Conservation (phyloP, 2,113 vertebrate species). For the Noctilio leporinus region DNA sequence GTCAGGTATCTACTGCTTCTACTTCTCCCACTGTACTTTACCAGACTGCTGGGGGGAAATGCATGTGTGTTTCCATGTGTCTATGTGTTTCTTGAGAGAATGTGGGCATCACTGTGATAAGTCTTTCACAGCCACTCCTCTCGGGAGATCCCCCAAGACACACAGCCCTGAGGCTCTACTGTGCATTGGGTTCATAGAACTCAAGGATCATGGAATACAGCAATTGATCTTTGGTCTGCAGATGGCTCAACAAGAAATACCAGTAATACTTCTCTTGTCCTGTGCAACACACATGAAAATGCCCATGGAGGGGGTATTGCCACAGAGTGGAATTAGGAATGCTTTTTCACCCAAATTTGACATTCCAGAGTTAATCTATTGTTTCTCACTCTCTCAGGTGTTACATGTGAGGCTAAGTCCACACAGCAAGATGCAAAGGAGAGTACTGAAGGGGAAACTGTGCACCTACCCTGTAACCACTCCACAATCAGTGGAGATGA, state of each 20-base stretch:
- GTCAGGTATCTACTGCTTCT: background rate
- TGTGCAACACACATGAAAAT: background rate
- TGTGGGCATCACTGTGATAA: background rate
- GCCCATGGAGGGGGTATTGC: background rate
- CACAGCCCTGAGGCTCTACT: background rate
- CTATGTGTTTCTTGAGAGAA: background rate
- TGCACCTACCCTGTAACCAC: conserved; percentile 21
- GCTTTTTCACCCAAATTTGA: background rate
- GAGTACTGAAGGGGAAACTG: background rate
- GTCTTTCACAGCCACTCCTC: background rate
- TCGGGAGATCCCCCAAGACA: background rate
- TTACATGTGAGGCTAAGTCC: conserved; percentile 8
- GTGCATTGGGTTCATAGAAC: background rate
- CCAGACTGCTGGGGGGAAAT: background rate
- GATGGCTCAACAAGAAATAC: background rate
- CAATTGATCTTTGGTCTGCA: background rate
- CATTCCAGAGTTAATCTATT: background rate
- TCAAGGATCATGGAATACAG: background rate
- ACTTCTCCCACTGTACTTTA: background rate
- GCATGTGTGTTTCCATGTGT: background rate
- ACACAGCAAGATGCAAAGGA: conserved; percentile 14
- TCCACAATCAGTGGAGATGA: background rate
- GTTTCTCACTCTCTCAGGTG: background rate
- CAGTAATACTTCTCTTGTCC: background rate
- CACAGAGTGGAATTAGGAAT: background rate